Conservation (phyloP, 2,888 invertebrate species). For the Parelbella ahira region DNA sequence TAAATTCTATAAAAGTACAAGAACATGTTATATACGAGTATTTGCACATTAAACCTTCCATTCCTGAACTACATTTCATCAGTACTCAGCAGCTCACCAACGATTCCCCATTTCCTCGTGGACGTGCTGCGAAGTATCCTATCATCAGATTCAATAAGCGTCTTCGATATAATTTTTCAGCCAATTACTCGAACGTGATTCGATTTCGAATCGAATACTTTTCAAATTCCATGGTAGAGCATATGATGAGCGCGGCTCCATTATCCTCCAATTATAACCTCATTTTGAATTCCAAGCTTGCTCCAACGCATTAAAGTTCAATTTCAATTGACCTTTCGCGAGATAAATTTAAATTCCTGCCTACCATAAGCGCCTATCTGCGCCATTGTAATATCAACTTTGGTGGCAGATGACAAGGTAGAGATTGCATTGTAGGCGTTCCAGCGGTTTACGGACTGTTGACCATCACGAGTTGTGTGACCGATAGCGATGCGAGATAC, state of each 20-base stretch:
- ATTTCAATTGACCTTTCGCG: slow-evolving; percentile 12
- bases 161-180: slow-evolving; percentile 24
- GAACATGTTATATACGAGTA: too few species aligned
- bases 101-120: slow-evolving; percentile 11
- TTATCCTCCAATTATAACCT: slow-evolving; percentile 18
- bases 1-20: too few species aligned
- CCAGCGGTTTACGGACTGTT: background rate
- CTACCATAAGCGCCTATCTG: slow-evolving; percentile 3
- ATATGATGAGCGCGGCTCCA: slow-evolving; percentile 26
- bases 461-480: slow-evolving; percentile 14
- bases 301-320: slow-evolving; percentile 11
- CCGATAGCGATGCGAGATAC: slow-evolving; percentile 27
- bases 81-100: slow-evolving; percentile 7
- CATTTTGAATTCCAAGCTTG: slow-evolving; percentile 5
- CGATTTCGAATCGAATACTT: slow-evolving; percentile 21
- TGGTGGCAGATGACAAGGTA: background rate
- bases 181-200: slow-evolving; percentile 26
- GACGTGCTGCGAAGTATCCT: slow-evolving; percentile 7
- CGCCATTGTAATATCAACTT: slow-evolving; percentile 6
- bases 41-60: too few species aligned
- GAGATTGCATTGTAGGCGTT: background rate
- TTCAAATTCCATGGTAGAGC: slow-evolving; percentile 29
- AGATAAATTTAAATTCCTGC: slow-evolving; percentile 16
- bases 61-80: slow-evolving; percentile 20
- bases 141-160: slow-evolving; percentile 26